Conservation (phyloP, 1,140 invertebrate genomes). For the Triops longicaudatus region DNA sequence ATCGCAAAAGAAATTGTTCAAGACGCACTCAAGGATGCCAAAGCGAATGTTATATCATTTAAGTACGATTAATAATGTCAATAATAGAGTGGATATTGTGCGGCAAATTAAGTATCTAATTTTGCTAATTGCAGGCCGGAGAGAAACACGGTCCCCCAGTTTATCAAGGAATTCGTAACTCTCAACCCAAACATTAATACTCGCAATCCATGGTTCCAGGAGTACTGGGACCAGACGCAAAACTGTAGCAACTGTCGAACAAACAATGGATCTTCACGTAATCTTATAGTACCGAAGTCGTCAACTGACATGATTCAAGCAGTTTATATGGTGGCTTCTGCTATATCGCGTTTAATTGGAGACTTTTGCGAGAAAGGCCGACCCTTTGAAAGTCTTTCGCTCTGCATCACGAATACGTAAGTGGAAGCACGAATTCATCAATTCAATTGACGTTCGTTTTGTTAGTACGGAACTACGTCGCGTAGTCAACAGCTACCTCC, state of each 20-base stretch:
- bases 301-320: conserved; percentile 41
- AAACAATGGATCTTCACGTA: conserved; percentile 16
- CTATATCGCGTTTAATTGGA: conserved; percentile 34
- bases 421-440: neutral
- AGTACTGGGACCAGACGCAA: conserved; percentile 39
- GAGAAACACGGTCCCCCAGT: conserved; percentile 30
- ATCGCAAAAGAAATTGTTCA: neutral
- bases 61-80: neutral
- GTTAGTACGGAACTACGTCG: conserved; percentile 19
- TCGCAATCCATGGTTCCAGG: conserved; percentile 42
- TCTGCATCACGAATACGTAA: conserved; percentile 33
- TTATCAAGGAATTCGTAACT: conserved; percentile 35
- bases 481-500: conserved; percentile 36
- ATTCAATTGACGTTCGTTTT: neutral
- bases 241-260: conserved; percentile 31
- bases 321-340: conserved; percentile 36
- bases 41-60: neutral
- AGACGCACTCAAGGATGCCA: neutral
- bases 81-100: too few relatives aligned
- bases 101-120: too few relatives aligned
- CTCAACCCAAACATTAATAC: conserved; percentile 35
- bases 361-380: conserved; percentile 34
- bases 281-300: conserved; percentile 37
- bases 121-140: too few relatives aligned
- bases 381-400: neutral